A percentile compares a stretch with the other conserved stretches of the same genome.
phyloP scores from a whole-genome alignment of 2,888 invertebrate genomes.

The Drosophila dives region DNA sequence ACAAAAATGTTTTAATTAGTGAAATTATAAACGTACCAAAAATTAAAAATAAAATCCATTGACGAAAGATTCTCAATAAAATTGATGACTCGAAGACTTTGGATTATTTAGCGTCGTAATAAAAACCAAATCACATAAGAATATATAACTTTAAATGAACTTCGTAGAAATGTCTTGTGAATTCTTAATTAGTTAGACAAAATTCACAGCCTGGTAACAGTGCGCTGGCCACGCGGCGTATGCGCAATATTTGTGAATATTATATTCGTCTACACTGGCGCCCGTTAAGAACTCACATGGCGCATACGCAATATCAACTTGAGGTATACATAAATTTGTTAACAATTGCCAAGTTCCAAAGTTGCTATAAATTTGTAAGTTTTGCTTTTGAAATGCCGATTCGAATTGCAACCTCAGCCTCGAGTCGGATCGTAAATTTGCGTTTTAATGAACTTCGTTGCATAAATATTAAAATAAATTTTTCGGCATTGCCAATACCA shows the following conservation, averaged over 20 bases:
- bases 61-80: slow-evolving; percentile 8
- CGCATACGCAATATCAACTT: slow-evolving; percentile 71
- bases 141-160: slow-evolving; percentile 28
- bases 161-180: slow-evolving; percentile 30
- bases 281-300: slow-evolving; percentile 55
- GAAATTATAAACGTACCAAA: slow-evolving; percentile 27
- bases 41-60: slow-evolving; percentile 39
- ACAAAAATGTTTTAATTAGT: slow-evolving; percentile 42
- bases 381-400: slow-evolving; percentile 65
- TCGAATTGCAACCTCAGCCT: slow-evolving; percentile 74
- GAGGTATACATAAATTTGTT: slow-evolving; percentile 62
- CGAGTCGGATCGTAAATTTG: slow-evolving; percentile 63
- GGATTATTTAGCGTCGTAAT: slow-evolving; percentile 56
- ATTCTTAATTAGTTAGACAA: slow-evolving; percentile 47
- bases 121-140: slow-evolving; percentile 33
- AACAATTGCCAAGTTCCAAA: slow-evolving; percentile 72
- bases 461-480: slow-evolving; percentile 80
- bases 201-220: slow-evolving; percentile 29
- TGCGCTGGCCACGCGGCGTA: slow-evolving; percentile 53
- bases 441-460: slow-evolving; percentile 75
- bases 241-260: slow-evolving; percentile 54
- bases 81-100: slow-evolving; percentile 23
- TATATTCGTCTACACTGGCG: slow-evolving; percentile 26
- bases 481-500: slow-evolving; percentile 71
- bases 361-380: slow-evolving; percentile 69